phyloP scores from a whole-genome alignment of 2,113 vertebrate genomes.

The Cathartes aura region DNA sequence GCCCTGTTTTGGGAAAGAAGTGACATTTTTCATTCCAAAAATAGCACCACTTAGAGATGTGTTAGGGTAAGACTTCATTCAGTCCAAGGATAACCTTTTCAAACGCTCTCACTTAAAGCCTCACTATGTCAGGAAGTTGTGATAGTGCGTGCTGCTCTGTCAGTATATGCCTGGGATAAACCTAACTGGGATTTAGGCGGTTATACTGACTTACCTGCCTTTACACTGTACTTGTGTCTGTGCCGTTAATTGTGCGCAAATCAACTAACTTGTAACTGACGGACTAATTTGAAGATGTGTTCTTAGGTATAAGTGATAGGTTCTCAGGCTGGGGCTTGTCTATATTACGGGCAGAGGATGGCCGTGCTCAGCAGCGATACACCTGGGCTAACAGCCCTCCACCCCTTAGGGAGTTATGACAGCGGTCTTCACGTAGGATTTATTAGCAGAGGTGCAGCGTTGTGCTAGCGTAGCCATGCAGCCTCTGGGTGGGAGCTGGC shows the following conservation, averaged over 20 bases:
- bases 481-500: not conserved
- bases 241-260: not conserved
- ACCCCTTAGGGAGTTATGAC: fast-evolving
- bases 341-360: not conserved
- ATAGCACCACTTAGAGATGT: not conserved
- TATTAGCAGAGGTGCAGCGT: not conserved
- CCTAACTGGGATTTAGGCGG: not conserved
- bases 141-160: not conserved
- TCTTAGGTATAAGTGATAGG: not conserved
- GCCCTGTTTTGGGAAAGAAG: not conserved
- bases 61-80: not conserved
- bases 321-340: not conserved
- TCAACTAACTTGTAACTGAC: not conserved
- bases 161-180: not conserved
- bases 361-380: not conserved
- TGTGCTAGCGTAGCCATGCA: not conserved
- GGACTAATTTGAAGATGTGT: not conserved
- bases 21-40: not conserved
- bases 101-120: not conserved
- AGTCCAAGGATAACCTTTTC: not conserved
- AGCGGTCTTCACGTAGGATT: not conserved
- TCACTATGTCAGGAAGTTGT: not conserved
- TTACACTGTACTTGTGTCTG: not conserved
- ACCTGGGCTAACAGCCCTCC: no score
- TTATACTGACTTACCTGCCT: not conserved